Evolutionary conservation across 1,140 invertebrate genomes (phyloP).

Genomic region (Harpegnathos saltator): DNA sequence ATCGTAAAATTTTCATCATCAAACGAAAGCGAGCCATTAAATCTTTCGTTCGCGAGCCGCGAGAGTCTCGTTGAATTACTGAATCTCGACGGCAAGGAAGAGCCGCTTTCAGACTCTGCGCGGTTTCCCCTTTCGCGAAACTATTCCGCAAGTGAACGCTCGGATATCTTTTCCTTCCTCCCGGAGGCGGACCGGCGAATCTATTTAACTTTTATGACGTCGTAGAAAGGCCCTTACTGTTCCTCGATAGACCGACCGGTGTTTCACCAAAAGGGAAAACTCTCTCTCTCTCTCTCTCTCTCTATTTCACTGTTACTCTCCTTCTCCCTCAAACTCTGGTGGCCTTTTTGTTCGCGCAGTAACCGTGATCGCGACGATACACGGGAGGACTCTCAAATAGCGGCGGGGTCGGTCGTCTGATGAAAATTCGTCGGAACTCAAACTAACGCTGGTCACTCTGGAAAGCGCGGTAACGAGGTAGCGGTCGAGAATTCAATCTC

Average conservation of each 20-base stretch:
- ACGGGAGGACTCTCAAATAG: conserved; percentile 15
- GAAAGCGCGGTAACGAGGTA: conserved; percentile 60
- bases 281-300: neutral
- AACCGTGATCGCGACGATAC: conserved; percentile 58
- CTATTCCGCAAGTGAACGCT: conserved; percentile 63
- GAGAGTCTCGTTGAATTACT: conserved; percentile 60
- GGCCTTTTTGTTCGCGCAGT: conserved; percentile 43
- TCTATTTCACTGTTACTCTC: neutral
- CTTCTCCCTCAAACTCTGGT: conserved; percentile 53
- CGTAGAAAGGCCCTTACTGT: conserved; percentile 53
- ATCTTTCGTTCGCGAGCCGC: conserved; percentile 17
- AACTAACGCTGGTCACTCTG: conserved; percentile 56
- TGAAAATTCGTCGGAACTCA: conserved; percentile 53
- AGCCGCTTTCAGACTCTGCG: neutral
- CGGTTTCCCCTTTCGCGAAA: conserved; percentile 42
- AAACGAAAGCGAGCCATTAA: conserved; percentile 14
- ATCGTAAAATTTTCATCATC: conserved; percentile 35
- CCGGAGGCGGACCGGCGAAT: conserved; percentile 48
- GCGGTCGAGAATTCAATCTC: conserved; percentile 78
- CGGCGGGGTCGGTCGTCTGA: conserved; percentile 41
- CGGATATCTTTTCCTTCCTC: conserved; percentile 37
- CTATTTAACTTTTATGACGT: conserved; percentile 74
- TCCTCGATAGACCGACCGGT: conserved; percentile 63
- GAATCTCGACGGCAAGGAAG: conserved; percentile 37
- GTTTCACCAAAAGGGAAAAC: conserved; percentile 18